Percentiles rank a stretch among this genome's conserved stretches.
phyloP scores from a whole-genome alignment of 2,113 vertebrate genomes.

The Pyxicephalus adspersus region DNA sequence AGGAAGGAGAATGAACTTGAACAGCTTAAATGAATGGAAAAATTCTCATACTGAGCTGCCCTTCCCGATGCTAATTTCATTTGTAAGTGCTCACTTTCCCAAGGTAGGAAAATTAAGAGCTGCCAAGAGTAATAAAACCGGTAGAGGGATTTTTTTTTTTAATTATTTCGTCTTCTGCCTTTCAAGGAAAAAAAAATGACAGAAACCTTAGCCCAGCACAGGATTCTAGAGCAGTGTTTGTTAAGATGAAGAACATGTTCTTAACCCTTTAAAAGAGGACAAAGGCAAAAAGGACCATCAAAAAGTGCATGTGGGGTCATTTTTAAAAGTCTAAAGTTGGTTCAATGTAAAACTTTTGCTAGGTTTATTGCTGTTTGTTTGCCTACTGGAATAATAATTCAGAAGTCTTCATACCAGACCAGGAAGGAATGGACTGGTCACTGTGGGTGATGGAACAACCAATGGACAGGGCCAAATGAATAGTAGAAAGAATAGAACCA shows the following conservation, averaged over 20 bases:
- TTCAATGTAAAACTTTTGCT: too few relatives aligned
- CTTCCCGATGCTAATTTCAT: slow-evolving; percentile 70
- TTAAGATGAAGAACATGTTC: neutral
- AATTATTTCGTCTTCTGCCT: slow-evolving; percentile 31
- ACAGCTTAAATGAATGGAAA: slow-evolving; percentile 72
- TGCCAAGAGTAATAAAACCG: slow-evolving; percentile 78
- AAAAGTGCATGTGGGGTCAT: too few relatives aligned
- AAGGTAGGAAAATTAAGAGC: slow-evolving; percentile 79
- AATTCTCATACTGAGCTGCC: slow-evolving; percentile 71
- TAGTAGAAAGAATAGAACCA: too few relatives aligned
- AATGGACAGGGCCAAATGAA: too few relatives aligned
- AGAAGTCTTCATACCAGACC: too few relatives aligned
- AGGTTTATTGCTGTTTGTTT: too few relatives aligned
- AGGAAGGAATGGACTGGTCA: too few relatives aligned
- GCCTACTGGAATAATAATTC: too few relatives aligned
- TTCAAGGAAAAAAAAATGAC: slow-evolving; percentile 63
- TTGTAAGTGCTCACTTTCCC: slow-evolving; percentile 57
- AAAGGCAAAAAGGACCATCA: too few relatives aligned
- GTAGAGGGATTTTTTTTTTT: slow-evolving; percentile 60
- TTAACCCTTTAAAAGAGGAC: slow-evolving; percentile 6
- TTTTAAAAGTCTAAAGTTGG: too few relatives aligned
- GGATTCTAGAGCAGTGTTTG: neutral
- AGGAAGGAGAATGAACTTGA: slow-evolving; percentile 63
- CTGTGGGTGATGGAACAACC: too few relatives aligned
- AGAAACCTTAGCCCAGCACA: slow-evolving; percentile 63